Base-by-base conservation (phyloP, 2,888 invertebrate genomes). In the Luperina testacea region DNA sequence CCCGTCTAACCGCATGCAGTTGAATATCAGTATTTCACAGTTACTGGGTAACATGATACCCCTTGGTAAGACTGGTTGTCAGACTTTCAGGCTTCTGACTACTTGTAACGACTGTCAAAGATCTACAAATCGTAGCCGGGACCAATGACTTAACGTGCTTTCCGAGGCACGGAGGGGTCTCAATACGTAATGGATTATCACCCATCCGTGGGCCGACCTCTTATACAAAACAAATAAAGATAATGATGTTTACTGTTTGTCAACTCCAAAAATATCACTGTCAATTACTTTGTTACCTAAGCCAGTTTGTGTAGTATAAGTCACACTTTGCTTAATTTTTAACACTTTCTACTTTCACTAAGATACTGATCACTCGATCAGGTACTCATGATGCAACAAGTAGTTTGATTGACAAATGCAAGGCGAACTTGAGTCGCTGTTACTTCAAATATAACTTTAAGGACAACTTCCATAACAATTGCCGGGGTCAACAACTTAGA, bases 301-400 rank as follows among this genome's bases (percentile, higher is more conserved):
- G 72, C 53, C 42, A 45, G 32, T 45, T 17, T 45, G 9, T 8
- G 42, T 42, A 42, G 42, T 9, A 61, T 73, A 78, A 61, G 70
- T 78, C 67, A 42, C 65, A 76, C 48, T 83, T 79, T 80, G 42
- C 20, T 72, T 51, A 0, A 75, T 65, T 84, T 87, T 77, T 27
- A 70, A 11, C 59, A 81, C 89, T 88, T 85, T 88, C 87, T 88
- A 82, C 85, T 80, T 75, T 87, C 76, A 65, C 78, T 32, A 4
- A 61, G 78, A 57, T 57, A 71, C 27, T 78, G 72, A 68, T 38
- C 38, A 38, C 38, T 38, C 6, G 38, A 38, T 79, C 68, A 75
- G 81, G 63, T 78, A 68, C 57, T 48, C 0, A 75, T 87, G 81
- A 85, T 69, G 81, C 71, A 88, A 88, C 64, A 77, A 82, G 64